Evolutionary conservation across 2,888 invertebrate species (phyloP), one percentile per base, ranked within the genome.

Genomic region (Chelonus formosanus): DNA sequence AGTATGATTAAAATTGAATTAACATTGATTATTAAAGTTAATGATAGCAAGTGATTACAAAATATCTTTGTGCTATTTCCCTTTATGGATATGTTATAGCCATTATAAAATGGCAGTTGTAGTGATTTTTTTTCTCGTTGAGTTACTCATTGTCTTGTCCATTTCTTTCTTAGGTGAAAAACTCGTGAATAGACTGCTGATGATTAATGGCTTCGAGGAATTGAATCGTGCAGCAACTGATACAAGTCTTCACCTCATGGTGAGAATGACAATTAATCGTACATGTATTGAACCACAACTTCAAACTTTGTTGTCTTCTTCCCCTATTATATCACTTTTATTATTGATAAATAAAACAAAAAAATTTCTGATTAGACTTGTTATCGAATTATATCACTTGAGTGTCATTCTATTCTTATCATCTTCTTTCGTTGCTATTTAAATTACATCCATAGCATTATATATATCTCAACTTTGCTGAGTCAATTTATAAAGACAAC

Each of bases 151-250:
- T n/a, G 32, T 44, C 36, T 36, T 36, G 5, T 35, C 36, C 36
- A 56, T 44, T 56, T 20, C 56, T 44, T n/a, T 56, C 20, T 20
- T 8, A 34, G 8, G 34, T 32, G n/a, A 54, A 59, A 65, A 65
- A 58, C 44, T 32, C 43, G 57, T 58, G 58, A 34, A 64, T 53
- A 45, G 31, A 35, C 43, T 48, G 7, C 4, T 45, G 53, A 65
- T 69, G 67, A 71, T 71, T 68, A 68, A 68, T 71, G 67, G 60
- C 34, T 43, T 44, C 20, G 60, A 6, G 52, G 53, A 65, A 71
- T 71, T 64, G 64, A 68, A 67, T 57, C 40, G 40, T 40, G 40
- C 40, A 40, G 40, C 36, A 43, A 3, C 10, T 10, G 3, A 44
- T 32, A 4, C 31, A 5, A 32, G 4, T 20, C 34, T 4, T 50